Evolutionary conservation across 92 coral and sea anemone species (phyloP).

Genomic region (Paramuricea clavata): DNA sequence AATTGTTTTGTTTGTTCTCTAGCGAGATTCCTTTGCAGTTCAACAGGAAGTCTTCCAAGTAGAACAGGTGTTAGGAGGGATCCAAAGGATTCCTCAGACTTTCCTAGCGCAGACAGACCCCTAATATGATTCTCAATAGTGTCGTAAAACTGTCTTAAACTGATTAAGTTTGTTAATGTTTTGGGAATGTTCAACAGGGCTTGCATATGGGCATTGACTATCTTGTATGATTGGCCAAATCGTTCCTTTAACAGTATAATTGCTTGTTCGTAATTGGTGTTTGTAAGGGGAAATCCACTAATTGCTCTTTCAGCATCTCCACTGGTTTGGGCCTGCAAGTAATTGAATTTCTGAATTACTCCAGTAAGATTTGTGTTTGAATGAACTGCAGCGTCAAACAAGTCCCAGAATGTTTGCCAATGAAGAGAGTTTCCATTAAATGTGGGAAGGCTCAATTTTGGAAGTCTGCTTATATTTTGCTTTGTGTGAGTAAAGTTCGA

Average conservation of each 20-base stretch:
- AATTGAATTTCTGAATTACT: no score
- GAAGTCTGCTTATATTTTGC: not conserved
- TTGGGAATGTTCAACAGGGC: conserved; percentile 38
- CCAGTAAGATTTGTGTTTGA: not conserved
- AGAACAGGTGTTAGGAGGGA: not conserved
- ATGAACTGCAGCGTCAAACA: not conserved
- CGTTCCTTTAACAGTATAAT: conserved; percentile 29
- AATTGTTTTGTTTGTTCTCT: conserved; percentile 1
- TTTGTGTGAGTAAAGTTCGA: not conserved
- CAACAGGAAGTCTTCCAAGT: not conserved
- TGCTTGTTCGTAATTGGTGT: conserved; percentile 4
- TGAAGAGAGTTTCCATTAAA: not conserved
- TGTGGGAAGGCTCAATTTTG: not conserved
- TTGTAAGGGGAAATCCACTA: not conserved
- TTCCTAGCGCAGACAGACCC: not conserved
- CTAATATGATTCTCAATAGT: conserved; percentile 44
- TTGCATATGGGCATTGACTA: conserved; percentile 42
- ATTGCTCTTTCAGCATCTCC: not conserved
- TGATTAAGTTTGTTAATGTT: conserved; percentile 17
- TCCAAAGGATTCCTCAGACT: not conserved
- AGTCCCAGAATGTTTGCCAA: not conserved
- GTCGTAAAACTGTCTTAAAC: conserved; percentile 50
- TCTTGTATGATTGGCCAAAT: conserved; percentile 43
- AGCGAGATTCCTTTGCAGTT: not conserved
- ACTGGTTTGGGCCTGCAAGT: not conserved